Conservation (phyloP, 1,140 invertebrate genomes). For the Drosophila mauritiana region DNA sequence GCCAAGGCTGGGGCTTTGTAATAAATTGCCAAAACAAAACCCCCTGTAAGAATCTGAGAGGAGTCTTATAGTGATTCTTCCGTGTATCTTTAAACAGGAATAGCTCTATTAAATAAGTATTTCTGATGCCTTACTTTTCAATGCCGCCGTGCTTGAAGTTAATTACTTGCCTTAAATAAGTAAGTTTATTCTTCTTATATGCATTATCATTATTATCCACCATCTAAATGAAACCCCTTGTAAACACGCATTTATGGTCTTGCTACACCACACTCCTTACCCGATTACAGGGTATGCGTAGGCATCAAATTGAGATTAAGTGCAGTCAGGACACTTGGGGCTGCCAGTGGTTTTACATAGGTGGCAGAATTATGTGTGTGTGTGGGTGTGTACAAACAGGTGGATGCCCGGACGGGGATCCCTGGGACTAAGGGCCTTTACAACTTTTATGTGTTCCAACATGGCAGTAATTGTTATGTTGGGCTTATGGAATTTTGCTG, state of each 20-base stretch:
- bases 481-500: constrained; percentile 42
- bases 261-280: constrained; percentile 11
- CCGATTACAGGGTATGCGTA: constrained; percentile 40
- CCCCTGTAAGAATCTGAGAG: constrained; percentile 61
- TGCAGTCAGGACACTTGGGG: constrained; percentile 53
- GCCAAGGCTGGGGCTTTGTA: constrained; percentile 28
- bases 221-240: not conserved
- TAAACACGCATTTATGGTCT: constrained; percentile 6
- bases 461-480: constrained; percentile 50
- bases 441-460: constrained; percentile 44
- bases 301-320: constrained; percentile 76
- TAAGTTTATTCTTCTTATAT: too few species aligned
- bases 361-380: constrained; percentile 6
- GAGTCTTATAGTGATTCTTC: not conserved
- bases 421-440: constrained; percentile 29
- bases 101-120: not conserved
- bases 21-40: constrained; percentile 69
- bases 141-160: too few species aligned
- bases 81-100: not conserved
- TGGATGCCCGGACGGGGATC: constrained; percentile 6
- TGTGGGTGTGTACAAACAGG: constrained; percentile 1
- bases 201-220: too few species aligned
- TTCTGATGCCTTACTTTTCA: not conserved
- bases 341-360: constrained; percentile 31
- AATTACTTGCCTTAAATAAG: too few species aligned